phyloP scores from a whole-genome alignment of 2,888 invertebrate species.

The Cybosia mesomella region DNA sequence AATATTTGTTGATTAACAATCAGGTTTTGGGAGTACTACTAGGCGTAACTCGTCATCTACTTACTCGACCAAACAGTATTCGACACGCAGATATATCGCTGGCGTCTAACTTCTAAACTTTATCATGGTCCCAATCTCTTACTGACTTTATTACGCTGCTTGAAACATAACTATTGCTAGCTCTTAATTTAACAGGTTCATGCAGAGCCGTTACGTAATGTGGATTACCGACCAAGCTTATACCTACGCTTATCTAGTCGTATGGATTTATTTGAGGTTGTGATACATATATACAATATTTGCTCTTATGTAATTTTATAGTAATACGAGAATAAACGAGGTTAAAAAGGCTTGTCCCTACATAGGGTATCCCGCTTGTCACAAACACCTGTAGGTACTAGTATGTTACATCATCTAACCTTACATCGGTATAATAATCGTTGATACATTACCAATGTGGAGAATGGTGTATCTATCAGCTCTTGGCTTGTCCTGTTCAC shows the following conservation, averaged over 20 bases:
- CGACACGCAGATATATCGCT: slow-evolving; percentile 52
- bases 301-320: slow-evolving; percentile 1
- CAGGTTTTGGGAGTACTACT: slow-evolving; percentile 58
- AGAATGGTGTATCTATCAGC: background rate
- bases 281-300: slow-evolving; percentile 19
- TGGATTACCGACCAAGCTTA: slow-evolving; percentile 35
- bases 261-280: slow-evolving; percentile 26
- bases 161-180: slow-evolving; percentile 38
- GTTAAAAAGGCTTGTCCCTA: background rate
- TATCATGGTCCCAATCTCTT: slow-evolving; percentile 53
- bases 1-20: slow-evolving; percentile 64
- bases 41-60: slow-evolving; percentile 28
- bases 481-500: background rate
- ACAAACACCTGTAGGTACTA: background rate
- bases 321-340: background rate
- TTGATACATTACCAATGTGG: background rate
- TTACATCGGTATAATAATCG: too few species aligned
- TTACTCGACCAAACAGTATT: slow-evolving; percentile 29
- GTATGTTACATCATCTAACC: background rate
- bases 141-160: slow-evolving; percentile 52
- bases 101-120: slow-evolving; percentile 29
- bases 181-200: slow-evolving; percentile 42
- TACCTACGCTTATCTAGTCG: slow-evolving; percentile 29
- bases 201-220: slow-evolving; percentile 36
- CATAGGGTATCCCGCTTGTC: background rate